Base-by-base conservation (phyloP, 2,797 vertebrate genomes). In the Sebastes itinus region DNA sequence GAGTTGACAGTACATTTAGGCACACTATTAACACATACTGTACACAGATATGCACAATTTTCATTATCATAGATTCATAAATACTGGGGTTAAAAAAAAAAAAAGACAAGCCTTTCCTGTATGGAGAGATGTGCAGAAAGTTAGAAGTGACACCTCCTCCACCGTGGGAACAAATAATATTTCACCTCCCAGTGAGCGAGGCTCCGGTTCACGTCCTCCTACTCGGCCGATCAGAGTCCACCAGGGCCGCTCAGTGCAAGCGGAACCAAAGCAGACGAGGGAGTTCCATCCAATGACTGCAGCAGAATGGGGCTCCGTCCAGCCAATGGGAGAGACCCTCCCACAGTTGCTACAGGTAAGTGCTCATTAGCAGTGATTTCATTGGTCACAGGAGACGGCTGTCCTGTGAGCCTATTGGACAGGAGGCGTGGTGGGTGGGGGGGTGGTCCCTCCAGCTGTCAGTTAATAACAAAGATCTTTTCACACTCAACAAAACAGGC, bases 1-100 rank as follows among this genome's bases (percentile, higher is more conserved):
- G 95, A 96, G 95, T 95, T 93, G 95, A 97, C 91, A 96, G 95
- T 96, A 98, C 96, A 97, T 95, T 96, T 97, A 99, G 97, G 98
- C 97, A 99, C 97, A 97, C 96, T 96, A 97, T 95, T 97, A 97
- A 99, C 97, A 97, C 94, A 95, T 96, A 97, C 95, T 98, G 96
- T 97, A 99, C 97, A 99, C 90, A 89, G 86, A 95, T 95, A 95
- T 95, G 94, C 92, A 96, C 93, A 95, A 82, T 87, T 90, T 90
- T 94, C 87, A 87, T 95, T 77, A 93, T 94, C 75, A 93, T 91
- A 93, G 88, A 94, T 92, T 95, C 87, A 93, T 94, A 96, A 93
- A 88, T 95, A 95, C 80, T 93, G 89, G 90, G 89, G 87, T 91
- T 89, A 73, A 87, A 89, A 89, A 90, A 73, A 87, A 89, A 90